Evolutionary conservation across 1,140 invertebrate species (phyloP), one percentile per base, ranked within the genome.

Genomic region (Platorchestia sp.): DNA sequence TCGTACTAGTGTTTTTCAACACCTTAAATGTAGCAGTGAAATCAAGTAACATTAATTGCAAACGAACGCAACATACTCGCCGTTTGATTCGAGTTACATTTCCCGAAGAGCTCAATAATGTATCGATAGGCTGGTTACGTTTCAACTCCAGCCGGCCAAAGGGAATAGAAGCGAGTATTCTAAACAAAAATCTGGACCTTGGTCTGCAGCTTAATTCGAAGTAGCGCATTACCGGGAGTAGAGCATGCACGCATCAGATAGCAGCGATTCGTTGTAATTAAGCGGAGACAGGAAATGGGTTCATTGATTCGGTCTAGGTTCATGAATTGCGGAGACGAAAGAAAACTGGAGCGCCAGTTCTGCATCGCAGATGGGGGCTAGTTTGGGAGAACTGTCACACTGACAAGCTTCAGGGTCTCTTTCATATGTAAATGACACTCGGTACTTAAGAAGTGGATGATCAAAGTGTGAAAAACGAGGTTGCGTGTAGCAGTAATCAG

Each of bases 301-400:
- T 93, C 91, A 93, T 93, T 93, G 91, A 93, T 93, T 93, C 91
- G 91, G 43, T 93, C 41, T 44, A 89, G 45, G 91, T 44, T 45
- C 91, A 47, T 93, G 45, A 93, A 93, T 47, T 36, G 91, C 91
- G 91, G 91, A 27, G 91, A n/a, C 91, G 43, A 47, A 40, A 6
- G 91, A 89, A 89, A 89, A 93, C 91, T 93, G 91, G 5, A 93
- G 91, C 44, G 91, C 45, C 40, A 45, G 91, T 93, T 45, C 36
- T 47, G n/a, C 91, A 93, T 5, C 91, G 47, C 44, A 93, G 44
- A 44, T 36, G 43, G 45, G 0, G 91, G 45, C 45, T 19, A 7
- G 41, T 14, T 45, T 90, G 41, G 5, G 3, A 6, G 42, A 90
- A 36, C 41, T 42, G 41, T 14, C 22, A 27, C 87, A 27, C 87